Evolutionary conservation across 2,888 invertebrate genomes (phyloP), one percentile per base, ranked within the genome.

Genomic region (Cabera pusaria): DNA sequence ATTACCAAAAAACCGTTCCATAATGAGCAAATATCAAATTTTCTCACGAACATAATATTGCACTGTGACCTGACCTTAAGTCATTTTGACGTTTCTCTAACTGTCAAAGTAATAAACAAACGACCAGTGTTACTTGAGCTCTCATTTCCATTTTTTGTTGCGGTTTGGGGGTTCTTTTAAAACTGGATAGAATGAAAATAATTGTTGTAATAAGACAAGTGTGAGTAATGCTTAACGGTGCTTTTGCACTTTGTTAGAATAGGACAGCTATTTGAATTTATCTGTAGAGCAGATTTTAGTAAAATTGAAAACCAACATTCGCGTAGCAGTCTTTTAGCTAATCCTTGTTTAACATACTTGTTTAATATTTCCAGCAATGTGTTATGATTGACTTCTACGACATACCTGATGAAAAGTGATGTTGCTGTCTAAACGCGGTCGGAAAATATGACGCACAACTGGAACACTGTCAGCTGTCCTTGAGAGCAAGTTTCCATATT

Each of bases 31-130:
- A 64, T 58, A 55, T 55, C 55, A 57, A 57, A 67, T 59, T 54
- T 81, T 86, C 85, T 72, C 86, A 86, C 84, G 79, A 58, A 61
- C 61, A 72, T 52, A n/a, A n/a, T n/a, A 72, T 73, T 68, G 65
- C 71, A 68, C 81, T 78, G 58, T 67, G 78, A 81, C 81, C 72
- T 68, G 65, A 68, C 74, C 72, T 70, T 64, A 67, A 53, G 68
- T 66, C 62, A 59, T 73, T 76, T 75, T 74, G 73, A 68, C 67
- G 56, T 68, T 64, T 69, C 62, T 81, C 63, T 81, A 83, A 85
- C 82, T 81, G 82, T 83, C 80, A 69, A 56, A 69, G 71, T 68
- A 66, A 71, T 75, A 72, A 71, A 64, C 19, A 10, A 6, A 6
- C 1, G 36, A 22, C 80, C 76, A 72, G 3, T 42, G 1, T 58